Evolutionary conservation across 2,888 invertebrate genomes (phyloP).

Genomic region (Morinoia aosen): DNA sequence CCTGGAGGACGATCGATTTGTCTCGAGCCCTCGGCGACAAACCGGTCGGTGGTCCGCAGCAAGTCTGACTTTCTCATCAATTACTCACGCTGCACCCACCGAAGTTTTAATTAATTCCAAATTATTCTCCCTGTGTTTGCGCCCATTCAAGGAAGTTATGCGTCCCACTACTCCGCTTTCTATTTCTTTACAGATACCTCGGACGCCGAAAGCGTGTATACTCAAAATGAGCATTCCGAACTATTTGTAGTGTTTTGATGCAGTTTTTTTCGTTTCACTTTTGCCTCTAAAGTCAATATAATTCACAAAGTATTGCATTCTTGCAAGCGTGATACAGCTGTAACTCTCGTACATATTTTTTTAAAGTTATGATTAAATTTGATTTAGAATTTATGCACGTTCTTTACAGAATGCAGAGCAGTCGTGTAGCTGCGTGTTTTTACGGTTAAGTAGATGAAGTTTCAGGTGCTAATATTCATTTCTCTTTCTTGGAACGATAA

Average conservation of each 20-base stretch:
- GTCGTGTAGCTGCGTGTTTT: neutral
- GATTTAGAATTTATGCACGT: neutral
- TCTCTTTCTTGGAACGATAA: slow-evolving; percentile 32
- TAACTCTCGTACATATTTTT: neutral
- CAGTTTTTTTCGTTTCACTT: neutral
- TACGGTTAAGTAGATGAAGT: neutral
- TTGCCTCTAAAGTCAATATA: neutral
- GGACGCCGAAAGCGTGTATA: neutral
- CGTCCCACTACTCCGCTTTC: neutral
- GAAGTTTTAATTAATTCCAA: slow-evolving; percentile 61
- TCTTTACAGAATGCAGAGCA: neutral
- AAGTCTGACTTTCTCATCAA: slow-evolving; percentile 50
- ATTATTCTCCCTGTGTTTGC: slow-evolving; percentile 56
- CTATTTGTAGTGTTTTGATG: neutral
- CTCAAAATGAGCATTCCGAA: neutral
- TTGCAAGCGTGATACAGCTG: neutral
- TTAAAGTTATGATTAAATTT: neutral
- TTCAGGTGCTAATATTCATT: neutral
- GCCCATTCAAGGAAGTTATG: neutral
- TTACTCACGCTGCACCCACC: slow-evolving; percentile 53
- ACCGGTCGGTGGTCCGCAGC: slow-evolving; percentile 36
- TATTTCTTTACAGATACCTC: neutral
- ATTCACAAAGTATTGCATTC: neutral
- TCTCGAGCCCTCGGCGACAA: slow-evolving; percentile 42
- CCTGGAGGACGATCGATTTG: neutral